Conservation (phyloP, 2,113 vertebrate species). For the Salvator merianae region DNA sequence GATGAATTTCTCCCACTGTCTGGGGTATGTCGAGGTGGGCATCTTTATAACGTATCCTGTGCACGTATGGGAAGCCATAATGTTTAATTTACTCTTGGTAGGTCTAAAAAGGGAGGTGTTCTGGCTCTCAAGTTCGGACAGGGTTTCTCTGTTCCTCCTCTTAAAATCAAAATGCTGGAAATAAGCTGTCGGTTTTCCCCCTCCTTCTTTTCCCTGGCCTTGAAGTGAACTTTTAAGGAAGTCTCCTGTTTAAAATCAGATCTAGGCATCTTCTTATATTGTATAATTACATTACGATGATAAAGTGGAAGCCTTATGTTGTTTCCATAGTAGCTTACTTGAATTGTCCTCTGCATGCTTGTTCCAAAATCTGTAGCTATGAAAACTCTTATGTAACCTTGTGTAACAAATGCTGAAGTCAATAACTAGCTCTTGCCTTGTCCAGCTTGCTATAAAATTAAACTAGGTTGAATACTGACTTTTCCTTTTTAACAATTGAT, state of each 20-base stretch:
- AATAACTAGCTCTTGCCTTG: background rate
- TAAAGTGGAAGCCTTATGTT: background rate
- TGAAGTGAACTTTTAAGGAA: conserved; percentile 15
- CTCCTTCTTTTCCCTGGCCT: background rate
- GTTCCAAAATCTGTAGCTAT: background rate
- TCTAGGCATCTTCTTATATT: background rate
- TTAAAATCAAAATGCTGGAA: background rate
- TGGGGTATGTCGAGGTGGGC: background rate
- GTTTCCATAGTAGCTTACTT: background rate
- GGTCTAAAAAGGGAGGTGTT: background rate
- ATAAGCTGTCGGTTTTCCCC: background rate
- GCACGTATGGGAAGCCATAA: conserved; percentile 24
- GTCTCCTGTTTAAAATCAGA: conserved; percentile 1
- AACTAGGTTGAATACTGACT: too few species aligned
- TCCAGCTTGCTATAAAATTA: too few species aligned
- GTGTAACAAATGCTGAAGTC: background rate
- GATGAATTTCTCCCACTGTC: background rate
- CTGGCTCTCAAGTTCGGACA: too few species aligned
- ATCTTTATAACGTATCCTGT: background rate
- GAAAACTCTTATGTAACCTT: background rate
- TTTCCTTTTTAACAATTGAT: too few species aligned
- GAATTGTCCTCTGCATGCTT: background rate
- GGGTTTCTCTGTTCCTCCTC: background rate
- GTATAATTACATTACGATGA: background rate
- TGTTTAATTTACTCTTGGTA: conserved; percentile 15